Percentiles rank a stretch among this genome's conserved stretches.
phyloP scores from a whole-genome alignment of 2,113 vertebrate genomes.

The Cyphomyrus plagiostoma region DNA sequence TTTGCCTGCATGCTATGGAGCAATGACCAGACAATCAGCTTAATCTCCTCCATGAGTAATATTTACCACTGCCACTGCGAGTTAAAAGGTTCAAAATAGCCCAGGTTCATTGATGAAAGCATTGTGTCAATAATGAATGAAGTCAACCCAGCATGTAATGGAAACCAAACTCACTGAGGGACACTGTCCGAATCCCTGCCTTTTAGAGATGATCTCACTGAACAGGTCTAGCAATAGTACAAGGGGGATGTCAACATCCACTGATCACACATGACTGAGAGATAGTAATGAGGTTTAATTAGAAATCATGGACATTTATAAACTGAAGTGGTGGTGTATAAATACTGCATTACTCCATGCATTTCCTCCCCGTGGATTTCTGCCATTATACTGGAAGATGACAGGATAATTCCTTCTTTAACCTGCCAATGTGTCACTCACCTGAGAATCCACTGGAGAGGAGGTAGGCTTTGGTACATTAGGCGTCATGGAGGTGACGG shows the following conservation, averaged over 20 bases:
- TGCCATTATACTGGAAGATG: not conserved
- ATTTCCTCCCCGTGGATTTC: not conserved
- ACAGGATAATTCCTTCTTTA: not conserved
- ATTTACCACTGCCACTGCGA: not conserved
- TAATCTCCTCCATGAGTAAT: not conserved
- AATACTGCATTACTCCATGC: not conserved
- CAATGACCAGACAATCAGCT: not conserved
- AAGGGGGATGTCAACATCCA: not conserved
- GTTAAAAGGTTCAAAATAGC: not conserved
- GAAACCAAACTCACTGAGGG: not conserved
- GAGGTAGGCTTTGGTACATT: slow-evolving; percentile 33
- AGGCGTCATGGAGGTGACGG: slow-evolving; percentile 41
- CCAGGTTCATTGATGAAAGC: not conserved
- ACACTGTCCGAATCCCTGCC: not conserved
- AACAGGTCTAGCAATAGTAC: not conserved
- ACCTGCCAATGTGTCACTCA: slow-evolving; percentile 37
- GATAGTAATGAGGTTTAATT: not conserved
- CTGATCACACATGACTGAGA: not conserved
- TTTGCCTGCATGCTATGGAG: not conserved
- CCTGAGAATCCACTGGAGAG: slow-evolving; percentile 39
- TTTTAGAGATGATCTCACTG: not conserved
- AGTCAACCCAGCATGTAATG: not conserved
- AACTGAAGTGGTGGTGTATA: not conserved
- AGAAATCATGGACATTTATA: not conserved
- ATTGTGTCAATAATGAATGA: not conserved